Evolutionary conservation across 2,113 vertebrate species (phyloP), one percentile per base, ranked within the genome.

Genomic region (Rhinoderma darwinii): DNA sequence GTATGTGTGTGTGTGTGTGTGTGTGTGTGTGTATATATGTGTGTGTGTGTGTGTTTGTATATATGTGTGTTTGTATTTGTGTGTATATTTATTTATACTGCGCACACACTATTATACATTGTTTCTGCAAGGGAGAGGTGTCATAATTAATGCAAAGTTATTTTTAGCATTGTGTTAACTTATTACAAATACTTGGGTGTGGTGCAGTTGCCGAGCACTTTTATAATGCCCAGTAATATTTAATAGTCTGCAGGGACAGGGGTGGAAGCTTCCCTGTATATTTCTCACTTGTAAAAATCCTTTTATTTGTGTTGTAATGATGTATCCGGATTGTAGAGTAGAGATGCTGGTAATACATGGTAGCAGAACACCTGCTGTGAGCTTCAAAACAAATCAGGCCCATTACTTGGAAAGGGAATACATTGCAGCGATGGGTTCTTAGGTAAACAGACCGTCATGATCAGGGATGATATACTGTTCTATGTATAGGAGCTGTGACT

Each of bases 131-230:
- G 41, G 73, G 25, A 75, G 22, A 32, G 25, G 75, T 35, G 44
- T 30, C n/a, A 20, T 51, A 32, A 78, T 51, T 51, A 32, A 78
- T 78, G n/a, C 44, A 78, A 50, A 30, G 18, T 32, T 78, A 78
- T 61, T 81, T 81, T 37, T 41, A 61, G 54, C 35, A 59, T 81
- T 22, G 15, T 41, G 51, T 59, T 25, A 81, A 59, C 51, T 39
- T 50, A 30, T 59, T 25, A 59, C 27, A 61, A 37, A 61, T 59
- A 54, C 22, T 41, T 56, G 78, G 78, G 78, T 81, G 78, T 81
- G 78, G 78, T 81, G 37, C 78, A 41, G 54, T 41, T 25, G 11
- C 50, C 39, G 32, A 81, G 32, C 77, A 80, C 77, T 77, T 47
- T 50, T 77, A 76, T 35, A 51, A 76, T 47, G 44, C 75, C 50